Evolutionary conservation across 2,113 vertebrate genomes (phyloP).

Genomic region (Smithornis capensis): DNA sequence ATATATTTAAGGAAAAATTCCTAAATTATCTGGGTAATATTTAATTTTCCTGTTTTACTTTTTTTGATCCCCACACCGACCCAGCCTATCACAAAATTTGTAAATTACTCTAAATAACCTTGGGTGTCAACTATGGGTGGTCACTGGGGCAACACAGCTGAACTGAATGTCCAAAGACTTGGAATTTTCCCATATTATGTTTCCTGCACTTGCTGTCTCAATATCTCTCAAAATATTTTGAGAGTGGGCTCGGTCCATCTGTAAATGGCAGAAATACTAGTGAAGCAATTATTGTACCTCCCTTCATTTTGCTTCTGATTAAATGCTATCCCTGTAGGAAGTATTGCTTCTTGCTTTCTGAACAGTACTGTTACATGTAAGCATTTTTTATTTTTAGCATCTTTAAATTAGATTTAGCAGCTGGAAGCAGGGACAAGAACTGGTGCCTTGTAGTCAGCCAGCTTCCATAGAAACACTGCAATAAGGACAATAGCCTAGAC

Average conservation of each 20-base stretch:
- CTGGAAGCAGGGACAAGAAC: background rate
- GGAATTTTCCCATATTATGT: background rate
- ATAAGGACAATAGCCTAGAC: background rate
- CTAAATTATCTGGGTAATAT: background rate
- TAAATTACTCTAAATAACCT: background rate
- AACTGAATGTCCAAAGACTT: background rate
- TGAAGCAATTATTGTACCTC: background rate
- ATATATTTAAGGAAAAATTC: background rate
- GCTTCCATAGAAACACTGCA: conserved; percentile 4
- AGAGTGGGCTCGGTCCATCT: background rate
- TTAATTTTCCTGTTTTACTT: background rate
- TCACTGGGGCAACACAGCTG: background rate
- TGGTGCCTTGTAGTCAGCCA: background rate
- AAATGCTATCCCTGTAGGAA: background rate
- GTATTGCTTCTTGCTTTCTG: background rate
- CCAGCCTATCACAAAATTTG: background rate
- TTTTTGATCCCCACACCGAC: background rate
- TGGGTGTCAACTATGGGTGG: background rate
- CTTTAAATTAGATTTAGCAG: conserved; percentile 40
- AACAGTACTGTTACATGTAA: background rate
- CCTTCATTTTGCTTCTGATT: background rate
- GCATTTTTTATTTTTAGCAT: conserved; percentile 39
- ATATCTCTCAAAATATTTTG: background rate
- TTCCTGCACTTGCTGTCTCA: background rate
- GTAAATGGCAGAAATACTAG: background rate